Base-by-base conservation (phyloP, 2,888 invertebrate species). In the Watsonalla cultraria region DNA sequence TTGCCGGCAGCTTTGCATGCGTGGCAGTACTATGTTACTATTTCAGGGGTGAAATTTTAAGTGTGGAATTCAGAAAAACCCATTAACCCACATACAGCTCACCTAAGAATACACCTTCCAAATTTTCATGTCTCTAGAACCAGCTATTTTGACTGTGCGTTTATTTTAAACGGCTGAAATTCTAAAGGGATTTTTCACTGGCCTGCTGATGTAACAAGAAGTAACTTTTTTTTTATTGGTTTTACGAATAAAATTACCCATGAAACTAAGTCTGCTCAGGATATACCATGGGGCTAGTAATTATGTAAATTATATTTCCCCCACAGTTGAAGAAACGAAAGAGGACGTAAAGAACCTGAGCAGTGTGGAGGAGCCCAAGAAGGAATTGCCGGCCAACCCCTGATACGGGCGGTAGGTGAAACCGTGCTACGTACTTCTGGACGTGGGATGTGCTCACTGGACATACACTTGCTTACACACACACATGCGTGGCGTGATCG, bases 341-440 rank as follows among this genome's bases (percentile, higher is more conserved):
- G 93, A 94, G 56, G 94, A 94, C 50, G 78, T 90, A 51, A 92
- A 93, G 65, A 92, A 91, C 54, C 64, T 85, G 70, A 77, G 79
- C 68, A 91, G 87, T 69, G 87, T 88, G 66, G 94, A 94, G 65
- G 94, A 94, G 73, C 84, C 91, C 68, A 94, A 94, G 86, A 94
- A 94, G 78, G 94, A 94, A 47, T 80, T 92, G 52, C 86, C 92
- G 52, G 87, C 93, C 62, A 93, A 94, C 86, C 94, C 94, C 85
- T 95, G 94, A 94, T 89, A 72, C 70, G 70, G 62, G 66, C 75
- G 76, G 46, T 76, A 75, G 61, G 60, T 51, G 57, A 52, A 52
- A 54, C 54, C 53, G 13, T 42, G 53, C 14, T 54, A 51, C 33
- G 49, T 49, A 37, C 14, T 37, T 9, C 49, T 49, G 37, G 39